phyloP scores from a whole-genome alignment of 2,113 vertebrate species.

The Pterocles orientalis region DNA sequence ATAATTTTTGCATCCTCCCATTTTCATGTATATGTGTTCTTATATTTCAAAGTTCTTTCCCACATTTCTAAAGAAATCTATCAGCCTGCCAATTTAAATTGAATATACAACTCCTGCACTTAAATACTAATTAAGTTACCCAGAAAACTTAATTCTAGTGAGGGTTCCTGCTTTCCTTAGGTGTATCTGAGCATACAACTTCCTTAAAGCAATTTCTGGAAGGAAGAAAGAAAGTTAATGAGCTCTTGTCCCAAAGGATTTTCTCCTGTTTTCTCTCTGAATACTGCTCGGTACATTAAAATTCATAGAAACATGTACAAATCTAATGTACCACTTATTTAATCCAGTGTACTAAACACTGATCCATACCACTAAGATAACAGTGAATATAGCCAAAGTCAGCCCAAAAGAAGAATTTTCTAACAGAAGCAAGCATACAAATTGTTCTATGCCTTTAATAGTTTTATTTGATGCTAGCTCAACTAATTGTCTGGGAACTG shows the following conservation, averaged over 20 bases:
- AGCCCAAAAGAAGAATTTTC: not conserved
- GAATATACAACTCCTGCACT: not conserved
- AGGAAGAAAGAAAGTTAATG: not conserved
- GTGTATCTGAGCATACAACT: not conserved
- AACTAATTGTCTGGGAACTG: not conserved
- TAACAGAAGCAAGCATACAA: not conserved
- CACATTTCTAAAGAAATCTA: not conserved
- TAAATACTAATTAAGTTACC: constrained; percentile 19
- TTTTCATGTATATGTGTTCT: not conserved
- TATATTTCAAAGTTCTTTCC: not conserved
- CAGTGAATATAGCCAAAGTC: not conserved
- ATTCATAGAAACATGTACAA: not conserved
- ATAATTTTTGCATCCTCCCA: not conserved
- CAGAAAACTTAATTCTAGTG: not conserved
- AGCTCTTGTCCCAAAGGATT: not conserved
- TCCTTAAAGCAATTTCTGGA: not conserved
- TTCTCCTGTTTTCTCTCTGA: not conserved
- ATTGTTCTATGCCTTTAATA: not conserved
- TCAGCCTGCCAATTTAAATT: not conserved
- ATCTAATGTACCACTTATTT: not conserved
- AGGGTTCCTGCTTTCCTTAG: not conserved
- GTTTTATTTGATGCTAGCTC: not conserved
- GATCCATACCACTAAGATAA: not conserved
- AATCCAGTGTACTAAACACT: not conserved
- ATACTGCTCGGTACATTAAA: not conserved